A percentile compares a stretch with the other conserved stretches of the same genome.
These are phyloP conservation scores for Tinamus guttatus DNA, from an alignment of 2,113 vertebrate genomes.

Conservation along the genomic window DNA sequence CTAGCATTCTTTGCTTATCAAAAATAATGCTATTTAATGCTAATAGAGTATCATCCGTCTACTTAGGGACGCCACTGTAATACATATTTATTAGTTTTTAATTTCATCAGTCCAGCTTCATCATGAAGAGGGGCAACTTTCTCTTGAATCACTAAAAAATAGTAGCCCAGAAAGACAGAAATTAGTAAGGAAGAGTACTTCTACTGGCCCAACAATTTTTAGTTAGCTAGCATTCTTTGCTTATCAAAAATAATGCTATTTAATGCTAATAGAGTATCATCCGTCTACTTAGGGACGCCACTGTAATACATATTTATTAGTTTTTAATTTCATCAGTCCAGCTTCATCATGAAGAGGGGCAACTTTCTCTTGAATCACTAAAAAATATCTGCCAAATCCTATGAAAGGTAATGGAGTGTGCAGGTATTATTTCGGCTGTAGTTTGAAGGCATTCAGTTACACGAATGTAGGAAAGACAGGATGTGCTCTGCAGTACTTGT, in stretches of 20 bases:
- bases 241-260: conserved; percentile 3
- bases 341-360: not conserved
- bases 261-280: not conserved
- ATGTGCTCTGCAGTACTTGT: not conserved
- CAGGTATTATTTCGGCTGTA: not conserved
- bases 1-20: not conserved
- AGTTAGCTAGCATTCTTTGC: conserved; percentile 10
- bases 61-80: not conserved
- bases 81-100: conserved; percentile 19
- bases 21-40: conserved; percentile 8
- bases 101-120: not conserved
- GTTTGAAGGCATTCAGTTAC: not conserved
- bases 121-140: not conserved
- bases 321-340: not conserved
- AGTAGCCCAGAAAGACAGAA: not conserved
- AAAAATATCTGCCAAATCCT: not conserved
- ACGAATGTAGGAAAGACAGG: not conserved
- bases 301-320: not conserved
- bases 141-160: conserved; percentile 11
- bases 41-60: not conserved
- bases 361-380: conserved; percentile 1
- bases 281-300: conserved; percentile 1
- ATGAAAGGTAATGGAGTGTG: not conserved
- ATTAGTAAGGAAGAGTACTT: not conserved
- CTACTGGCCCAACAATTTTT: not conserved